Evolutionary conservation across 2,888 invertebrate genomes (phyloP), one percentile per base, ranked within the genome.

Genomic region (Rhamphomyia laevipes): DNA sequence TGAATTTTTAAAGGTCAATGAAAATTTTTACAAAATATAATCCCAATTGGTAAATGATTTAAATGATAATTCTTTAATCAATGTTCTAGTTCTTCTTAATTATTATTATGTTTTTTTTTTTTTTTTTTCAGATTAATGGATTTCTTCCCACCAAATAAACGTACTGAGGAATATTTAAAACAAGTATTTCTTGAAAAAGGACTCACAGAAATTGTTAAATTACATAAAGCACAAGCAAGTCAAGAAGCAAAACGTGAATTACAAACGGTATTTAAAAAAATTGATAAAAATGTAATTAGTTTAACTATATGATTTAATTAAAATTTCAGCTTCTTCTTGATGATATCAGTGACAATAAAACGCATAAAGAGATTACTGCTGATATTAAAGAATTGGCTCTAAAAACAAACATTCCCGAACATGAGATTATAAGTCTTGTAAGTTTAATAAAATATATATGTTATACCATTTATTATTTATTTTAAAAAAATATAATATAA

Each of bases 91-190:
- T n/a, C n/a, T n/a, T n/a, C n/a, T n/a, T n/a, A n/a, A n/a, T n/a
- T 27, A 27, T 27, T 45, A 17, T 43, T n/a, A 37, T 30, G 9
- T 46, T 40, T 11, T 40, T 38, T 49, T 18, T 53, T 43, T 40
- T 21, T 42, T 43, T 18, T 48, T 59, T 55, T 31, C 61, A 89
- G 89, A 68, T 73, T 92, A 66, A 81, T 89, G 82, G 93, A 94
- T 72, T 91, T 94, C 74, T 85, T 95, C 67, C 95, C 95, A 56
- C 79, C 86, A 63, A 94, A 92, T 73, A 94, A 93, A 66, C 84
- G 94, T 66, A 89, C 87, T 63, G 89, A 89, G 72, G 90, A 89
- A 62, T 83, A 86, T 69, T 85, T 94, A 70, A 81, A 84, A 61
- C 73, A 82, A 59, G 78, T 82, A 61, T 91, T 91, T 73, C 81